Evolutionary conservation across 2,797 vertebrate species (phyloP), one percentile per base, ranked within the genome.

Genomic region (Mareca strepera): DNA sequence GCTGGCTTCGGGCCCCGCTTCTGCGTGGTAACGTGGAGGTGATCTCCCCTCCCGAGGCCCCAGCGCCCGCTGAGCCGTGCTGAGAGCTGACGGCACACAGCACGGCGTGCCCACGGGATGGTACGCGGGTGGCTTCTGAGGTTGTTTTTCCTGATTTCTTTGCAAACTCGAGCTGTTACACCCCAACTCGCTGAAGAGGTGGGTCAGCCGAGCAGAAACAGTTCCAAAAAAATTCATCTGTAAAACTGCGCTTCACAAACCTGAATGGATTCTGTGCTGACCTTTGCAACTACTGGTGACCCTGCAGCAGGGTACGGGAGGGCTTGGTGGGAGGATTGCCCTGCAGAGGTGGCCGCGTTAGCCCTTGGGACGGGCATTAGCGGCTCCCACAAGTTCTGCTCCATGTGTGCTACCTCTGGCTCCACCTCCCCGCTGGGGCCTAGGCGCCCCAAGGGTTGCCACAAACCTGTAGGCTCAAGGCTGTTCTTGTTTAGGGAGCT

Each of bases 321-420:
- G 79, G 63, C 8, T 18, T 6, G 41, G 43, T 3, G 37, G 8
- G 39, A 58, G 39, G 23, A 20, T 23, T 1, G 7, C 22, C 0
- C 1, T 3, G 13, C 6, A 4, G 58, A 33, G 63, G 23, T 11
- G 53, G 9, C 55, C 2, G 5, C 0, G 0, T 17, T 4, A 8
- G 66, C 12, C 13, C 68, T 11, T 13, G 48, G 25, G 48, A 50
- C 9, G 12, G 25, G 35, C 37, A 12, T 9, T 31, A 23, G 50
- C 12, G 53, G 20, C 15, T 23, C 29, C 29, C 14, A 16, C 7
- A 46, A 37, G 17, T 50, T 69, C 17, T 52, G 50, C 28, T 15
- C 11, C 16, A 7, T 13, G 11, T 20, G 15, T 4, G 26, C 53
- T 17, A 25, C 31, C 39, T 29, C 69, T 8, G 20, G 39, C 33